These are phyloP conservation scores for Agrilus biguttatus DNA, from an alignment of 2,888 invertebrate genomes.

Conservation along the genomic window DNA sequence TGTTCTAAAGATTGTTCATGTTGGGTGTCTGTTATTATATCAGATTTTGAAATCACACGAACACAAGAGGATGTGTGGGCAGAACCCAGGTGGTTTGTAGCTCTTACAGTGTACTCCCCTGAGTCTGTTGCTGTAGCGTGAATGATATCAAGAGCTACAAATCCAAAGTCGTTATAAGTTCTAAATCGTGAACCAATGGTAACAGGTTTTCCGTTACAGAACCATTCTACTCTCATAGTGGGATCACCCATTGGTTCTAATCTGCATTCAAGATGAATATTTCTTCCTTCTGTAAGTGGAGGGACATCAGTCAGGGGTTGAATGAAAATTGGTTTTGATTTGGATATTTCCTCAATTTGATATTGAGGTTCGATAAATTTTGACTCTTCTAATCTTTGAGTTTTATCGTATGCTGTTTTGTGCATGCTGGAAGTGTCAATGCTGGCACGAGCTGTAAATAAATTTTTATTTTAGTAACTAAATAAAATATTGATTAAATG, in stretches of 20 bases:
- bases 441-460: conserved; percentile 59
- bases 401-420: conserved; percentile 72
- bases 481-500: background rate
- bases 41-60: conserved; percentile 67
- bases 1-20: conserved; percentile 86
- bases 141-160: conserved; percentile 89
- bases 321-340: conserved; percentile 88
- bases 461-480: conserved; percentile 4
- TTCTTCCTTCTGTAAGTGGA: conserved; percentile 74
- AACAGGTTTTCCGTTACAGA: conserved; percentile 79
- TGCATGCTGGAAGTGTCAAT: conserved; percentile 88
- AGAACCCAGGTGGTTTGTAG: conserved; percentile 84
- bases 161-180: conserved; percentile 94
- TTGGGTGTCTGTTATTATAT: conserved; percentile 76
- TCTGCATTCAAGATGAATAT: conserved; percentile 82
- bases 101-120: conserved; percentile 88
- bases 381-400: conserved; percentile 70
- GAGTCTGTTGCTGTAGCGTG: conserved; percentile 88
- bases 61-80: conserved; percentile 87
- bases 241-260: conserved; percentile 93
- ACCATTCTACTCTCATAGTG: conserved; percentile 92
- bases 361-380: conserved; percentile 80
- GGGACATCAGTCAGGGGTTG: conserved; percentile 79
- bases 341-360: conserved; percentile 82
- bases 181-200: conserved; percentile 86